These are phyloP conservation scores for Cosmorhoe ocellata DNA, from an alignment of 2,888 invertebrate species.

Conservation along the genomic window DNA sequence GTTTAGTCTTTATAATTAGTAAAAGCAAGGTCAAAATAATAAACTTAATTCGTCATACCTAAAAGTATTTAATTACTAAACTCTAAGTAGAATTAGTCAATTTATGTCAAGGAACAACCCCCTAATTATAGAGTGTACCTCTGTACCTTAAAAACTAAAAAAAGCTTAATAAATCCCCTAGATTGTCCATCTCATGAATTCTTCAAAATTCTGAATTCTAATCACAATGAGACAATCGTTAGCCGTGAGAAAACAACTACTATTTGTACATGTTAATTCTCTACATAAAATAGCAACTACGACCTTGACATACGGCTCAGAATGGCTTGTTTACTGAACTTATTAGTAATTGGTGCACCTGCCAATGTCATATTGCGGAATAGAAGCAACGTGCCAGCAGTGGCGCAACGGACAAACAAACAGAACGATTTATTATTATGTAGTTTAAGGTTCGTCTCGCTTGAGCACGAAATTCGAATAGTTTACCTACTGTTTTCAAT, in stretches of 20 bases:
- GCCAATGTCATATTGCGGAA: conserved; percentile 50
- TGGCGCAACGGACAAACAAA: conserved; percentile 39
- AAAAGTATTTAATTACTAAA: no score
- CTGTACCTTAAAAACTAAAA: no score
- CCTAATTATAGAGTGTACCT: no score
- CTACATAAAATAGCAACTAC: conserved; percentile 1
- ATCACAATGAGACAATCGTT: conserved; percentile 2
- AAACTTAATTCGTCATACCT: no score
- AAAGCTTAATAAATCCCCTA: no score
- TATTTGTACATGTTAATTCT: conserved; percentile 5
- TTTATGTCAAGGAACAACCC: no score
- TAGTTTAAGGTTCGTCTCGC: not conserved
- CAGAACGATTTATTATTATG: conserved; percentile 10
- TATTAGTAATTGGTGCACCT: conserved; percentile 34
- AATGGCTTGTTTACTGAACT: conserved; percentile 20
- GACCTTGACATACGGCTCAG: conserved; percentile 17
- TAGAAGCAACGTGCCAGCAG: conserved; percentile 37
- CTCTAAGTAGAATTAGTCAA: no score
- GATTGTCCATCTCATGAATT: no score
- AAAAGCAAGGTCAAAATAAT: no score
- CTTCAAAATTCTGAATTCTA: not conserved
- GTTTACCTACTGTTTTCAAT: no score
- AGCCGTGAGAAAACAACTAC: conserved; percentile 10
- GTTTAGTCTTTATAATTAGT: no score
- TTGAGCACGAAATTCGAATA: no score